Evolutionary conservation across 92 coral and sea anemone genomes (phyloP).

Genomic region (Porites divaricata): DNA sequence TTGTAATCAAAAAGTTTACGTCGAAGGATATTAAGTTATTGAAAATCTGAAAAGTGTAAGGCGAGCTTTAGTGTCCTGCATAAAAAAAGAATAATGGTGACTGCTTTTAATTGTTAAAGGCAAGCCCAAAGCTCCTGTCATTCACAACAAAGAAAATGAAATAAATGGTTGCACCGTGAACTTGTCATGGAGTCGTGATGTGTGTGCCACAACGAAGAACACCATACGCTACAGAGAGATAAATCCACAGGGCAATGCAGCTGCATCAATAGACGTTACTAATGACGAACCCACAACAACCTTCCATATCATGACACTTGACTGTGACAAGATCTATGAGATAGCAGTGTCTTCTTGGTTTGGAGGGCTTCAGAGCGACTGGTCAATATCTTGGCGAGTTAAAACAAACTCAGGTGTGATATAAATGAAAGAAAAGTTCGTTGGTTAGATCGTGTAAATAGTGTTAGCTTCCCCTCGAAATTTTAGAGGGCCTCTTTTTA

Average conservation of each 20-base stretch:
- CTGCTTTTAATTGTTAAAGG: not conserved
- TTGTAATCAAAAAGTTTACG: too few relatives aligned
- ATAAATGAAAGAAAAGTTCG: not conserved
- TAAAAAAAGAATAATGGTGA: too few relatives aligned
- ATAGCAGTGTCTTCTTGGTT: not conserved
- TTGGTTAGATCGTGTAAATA: too few relatives aligned
- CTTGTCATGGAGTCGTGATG: not conserved
- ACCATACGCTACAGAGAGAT: not conserved
- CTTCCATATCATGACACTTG: not conserved
- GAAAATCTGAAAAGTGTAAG: too few relatives aligned
- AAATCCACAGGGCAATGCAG: not conserved
- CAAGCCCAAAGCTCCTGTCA: not conserved
- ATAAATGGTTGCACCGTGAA: not conserved
- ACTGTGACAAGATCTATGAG: not conserved
- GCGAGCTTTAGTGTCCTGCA: too few relatives aligned
- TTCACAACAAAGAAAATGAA: not conserved
- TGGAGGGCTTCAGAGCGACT: not conserved
- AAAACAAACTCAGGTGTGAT: not conserved
- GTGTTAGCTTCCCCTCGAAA: too few relatives aligned
- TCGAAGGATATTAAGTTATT: too few relatives aligned
- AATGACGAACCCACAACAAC: not conserved
- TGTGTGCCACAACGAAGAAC: not conserved
- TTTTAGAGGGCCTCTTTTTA: too few relatives aligned
- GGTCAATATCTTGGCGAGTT: not conserved
- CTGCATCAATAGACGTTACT: fast-evolving